Conservation (phyloP, 1,140 invertebrate species). For the Drosophila bocqueti region DNA sequence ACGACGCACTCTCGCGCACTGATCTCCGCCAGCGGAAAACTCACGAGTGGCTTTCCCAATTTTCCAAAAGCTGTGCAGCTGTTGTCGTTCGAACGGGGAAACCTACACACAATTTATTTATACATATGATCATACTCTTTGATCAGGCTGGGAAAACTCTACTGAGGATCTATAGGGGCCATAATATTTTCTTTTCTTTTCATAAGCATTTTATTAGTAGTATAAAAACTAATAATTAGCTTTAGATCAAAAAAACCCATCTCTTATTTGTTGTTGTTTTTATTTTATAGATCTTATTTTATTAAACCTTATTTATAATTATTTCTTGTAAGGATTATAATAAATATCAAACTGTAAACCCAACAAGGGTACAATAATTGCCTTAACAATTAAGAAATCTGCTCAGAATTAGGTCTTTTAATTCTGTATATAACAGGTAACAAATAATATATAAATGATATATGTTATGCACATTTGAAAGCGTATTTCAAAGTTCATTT, state of each 20-base stretch:
- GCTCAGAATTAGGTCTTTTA: neutral
- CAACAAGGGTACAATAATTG: neutral
- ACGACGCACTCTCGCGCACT: conserved; percentile 80
- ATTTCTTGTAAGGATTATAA: neutral
- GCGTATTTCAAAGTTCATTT: conserved; percentile 4
- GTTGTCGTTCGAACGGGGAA: conserved; percentile 65
- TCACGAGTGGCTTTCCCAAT: conserved; percentile 46
- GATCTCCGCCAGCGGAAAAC: conserved; percentile 53
- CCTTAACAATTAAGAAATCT: neutral
- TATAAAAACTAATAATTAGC: too few relatives aligned
- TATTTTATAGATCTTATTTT: neutral
- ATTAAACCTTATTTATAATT: neutral
- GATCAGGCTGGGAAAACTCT: neutral
- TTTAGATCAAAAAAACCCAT: too few relatives aligned
- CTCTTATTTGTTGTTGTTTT: neutral
- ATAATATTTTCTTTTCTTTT: neutral
- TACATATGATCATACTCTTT: conserved; percentile 39
- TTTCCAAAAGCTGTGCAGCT: conserved; percentile 76
- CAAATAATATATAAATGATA: neutral
- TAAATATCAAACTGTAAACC: neutral
- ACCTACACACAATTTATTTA: conserved; percentile 76
- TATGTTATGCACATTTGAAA: neutral
- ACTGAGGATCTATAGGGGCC: neutral
- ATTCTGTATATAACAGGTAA: neutral
- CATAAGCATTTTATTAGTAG: neutral